Base-by-base conservation (phyloP, 2,113 vertebrate genomes). In the Prionailurus bengalensis region DNA sequence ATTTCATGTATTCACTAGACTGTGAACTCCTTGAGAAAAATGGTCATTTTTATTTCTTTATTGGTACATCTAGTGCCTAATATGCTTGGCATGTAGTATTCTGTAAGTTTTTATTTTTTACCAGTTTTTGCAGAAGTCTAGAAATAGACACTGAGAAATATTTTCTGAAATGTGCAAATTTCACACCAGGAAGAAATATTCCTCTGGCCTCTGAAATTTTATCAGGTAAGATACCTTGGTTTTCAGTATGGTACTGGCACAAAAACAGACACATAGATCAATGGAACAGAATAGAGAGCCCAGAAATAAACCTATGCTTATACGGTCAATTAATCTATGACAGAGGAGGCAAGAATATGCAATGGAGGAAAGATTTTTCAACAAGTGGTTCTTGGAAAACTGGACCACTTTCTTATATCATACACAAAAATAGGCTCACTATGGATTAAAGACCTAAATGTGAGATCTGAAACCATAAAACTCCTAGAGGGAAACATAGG, bases 121-220 rank as follows among this genome's bases (percentile, higher is more conserved):
- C 81, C 29, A 93, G 15, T 82, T 70, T 97, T 92, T 89, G 5
- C 10, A 94, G 55, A 90, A 94, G 15, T 96, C 16, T 97, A 36
- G 39, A 92, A 89, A 82, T 89, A 89, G 27, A 66, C 23, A 78
- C 12, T 33, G n/a, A 45, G n/a, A 51, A 90, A 80, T 93, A 70
- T 66, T 94, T 81, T 95, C 61, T 33, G 89, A 33, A 86, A 71
- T 92, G 58, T 94, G 88, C 42, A 93, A 9, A 89, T 88, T 94
- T 94, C 7, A 95, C 5, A 65, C 7, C 23, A 93, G 33, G 48
- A 66, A 93, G 53, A 96, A 82, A 82, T 92, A 71, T 51, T 80
- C 6, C 36, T 74, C 17, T 94, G 71, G 55, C 39, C 27, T 81
- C 12, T 82, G 58, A 86, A 95, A 79, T 95, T 91, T 90, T 93